Evolutionary conservation across 2,888 invertebrate species (phyloP).

Genomic region (Scaptomyza caliginosa): DNA sequence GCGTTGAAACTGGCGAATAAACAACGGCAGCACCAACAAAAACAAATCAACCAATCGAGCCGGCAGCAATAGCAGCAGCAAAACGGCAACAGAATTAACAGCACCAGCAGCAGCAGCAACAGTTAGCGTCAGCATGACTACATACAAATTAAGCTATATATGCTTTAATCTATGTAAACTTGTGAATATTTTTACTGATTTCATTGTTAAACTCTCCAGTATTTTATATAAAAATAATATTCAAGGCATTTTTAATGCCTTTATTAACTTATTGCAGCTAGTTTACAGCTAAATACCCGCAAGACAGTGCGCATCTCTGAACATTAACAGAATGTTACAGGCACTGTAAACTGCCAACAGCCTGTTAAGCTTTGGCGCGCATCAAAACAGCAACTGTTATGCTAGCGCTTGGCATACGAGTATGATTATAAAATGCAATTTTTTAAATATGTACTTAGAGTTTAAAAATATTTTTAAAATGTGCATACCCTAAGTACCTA

Average conservation of each 20-base stretch:
- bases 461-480: not conserved
- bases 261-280: not conserved
- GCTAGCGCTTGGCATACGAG: not conserved
- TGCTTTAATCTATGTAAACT: not conserved
- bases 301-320: slow-evolving; percentile 18
- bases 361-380: slow-evolving; percentile 14
- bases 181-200: not conserved
- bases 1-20: slow-evolving; percentile 57
- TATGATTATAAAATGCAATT: not conserved
- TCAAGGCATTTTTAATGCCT: not conserved
- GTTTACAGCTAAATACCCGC: slow-evolving; percentile 16
- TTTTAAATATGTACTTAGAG: not conserved
- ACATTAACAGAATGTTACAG: slow-evolving; percentile 24
- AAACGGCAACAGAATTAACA: slow-evolving; percentile 17
- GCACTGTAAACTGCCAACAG: slow-evolving; percentile 21
- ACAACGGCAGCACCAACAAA: slow-evolving; percentile 44
- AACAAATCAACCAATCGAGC: slow-evolving; percentile 40
- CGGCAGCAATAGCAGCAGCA: slow-evolving; percentile 22
- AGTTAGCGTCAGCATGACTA: slow-evolving; percentile 27
- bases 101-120: slow-evolving; percentile 36
- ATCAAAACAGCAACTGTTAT: slow-evolving; percentile 21
- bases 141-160: not conserved
- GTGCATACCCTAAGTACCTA: not conserved
- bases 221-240: not conserved
- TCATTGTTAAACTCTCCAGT: not conserved